phyloP scores from a whole-genome alignment of 1,140 invertebrate species.

The Penaeus vannamei region DNA sequence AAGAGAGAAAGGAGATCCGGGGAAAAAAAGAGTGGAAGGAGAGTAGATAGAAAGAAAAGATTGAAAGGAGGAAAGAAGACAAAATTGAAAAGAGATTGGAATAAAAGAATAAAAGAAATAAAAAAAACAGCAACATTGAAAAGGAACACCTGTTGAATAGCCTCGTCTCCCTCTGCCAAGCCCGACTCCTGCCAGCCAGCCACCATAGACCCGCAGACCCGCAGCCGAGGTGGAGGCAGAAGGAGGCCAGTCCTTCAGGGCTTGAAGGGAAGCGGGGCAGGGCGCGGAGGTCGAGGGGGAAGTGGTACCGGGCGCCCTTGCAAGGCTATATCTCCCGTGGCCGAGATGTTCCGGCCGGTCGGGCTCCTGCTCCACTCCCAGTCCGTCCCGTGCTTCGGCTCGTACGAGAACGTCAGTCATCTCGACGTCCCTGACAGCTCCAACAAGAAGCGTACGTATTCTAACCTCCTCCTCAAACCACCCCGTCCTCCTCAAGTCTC shows the following conservation, averaged over 20 bases:
- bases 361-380: conserved; percentile 62
- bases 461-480: background rate
- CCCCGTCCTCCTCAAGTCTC: background rate
- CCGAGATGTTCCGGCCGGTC: conserved; percentile 66
- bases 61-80: too few species aligned
- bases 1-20: too few species aligned
- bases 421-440: conserved; percentile 71
- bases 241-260: conserved; percentile 8
- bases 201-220: too few species aligned
- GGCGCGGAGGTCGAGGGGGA: conserved; percentile 37
- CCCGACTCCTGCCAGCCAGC: too few species aligned
- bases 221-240: background rate
- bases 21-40: too few species aligned
- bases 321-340: conserved; percentile 60
- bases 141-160: too few species aligned
- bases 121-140: too few species aligned
- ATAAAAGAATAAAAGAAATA: too few species aligned
- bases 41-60: too few species aligned
- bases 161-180: too few species aligned
- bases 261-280: background rate
- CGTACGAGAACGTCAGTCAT: conserved; percentile 71
- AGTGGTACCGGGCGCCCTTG: conserved; percentile 38
- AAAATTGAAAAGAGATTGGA: too few species aligned
- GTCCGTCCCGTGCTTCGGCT: conserved; percentile 69
- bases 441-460: conserved; percentile 57